phyloP scores from a whole-genome alignment of 53 echinoderm and acorn worm genomes.

The Luidia sarsii region DNA sequence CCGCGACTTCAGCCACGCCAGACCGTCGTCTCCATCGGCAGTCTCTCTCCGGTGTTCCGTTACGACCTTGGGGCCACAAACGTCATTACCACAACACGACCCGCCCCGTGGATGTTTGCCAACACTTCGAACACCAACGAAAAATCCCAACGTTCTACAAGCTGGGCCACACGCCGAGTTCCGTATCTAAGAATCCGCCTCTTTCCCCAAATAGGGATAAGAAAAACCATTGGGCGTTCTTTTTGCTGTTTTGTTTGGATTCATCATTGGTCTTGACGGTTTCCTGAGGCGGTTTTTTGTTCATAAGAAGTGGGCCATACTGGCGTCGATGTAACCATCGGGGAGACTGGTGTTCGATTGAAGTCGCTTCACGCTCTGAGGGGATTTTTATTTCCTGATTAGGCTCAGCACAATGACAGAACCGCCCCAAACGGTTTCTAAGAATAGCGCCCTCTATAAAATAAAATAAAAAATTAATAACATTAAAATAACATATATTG shows the following conservation, averaged over 20 bases:
- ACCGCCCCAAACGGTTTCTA: too few species aligned
- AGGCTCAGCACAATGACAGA: too few species aligned
- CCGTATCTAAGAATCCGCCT: neutral
- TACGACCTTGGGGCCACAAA: neutral
- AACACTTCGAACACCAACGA: conserved; percentile 4
- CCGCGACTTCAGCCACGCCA: too few species aligned
- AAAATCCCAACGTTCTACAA: neutral
- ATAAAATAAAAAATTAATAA: too few species aligned
- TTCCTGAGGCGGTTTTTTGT: conserved; percentile 13
- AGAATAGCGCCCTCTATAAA: too few species aligned
- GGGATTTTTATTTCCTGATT: neutral
- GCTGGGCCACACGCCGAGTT: neutral
- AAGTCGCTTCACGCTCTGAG: neutral
- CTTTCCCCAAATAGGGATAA: neutral
- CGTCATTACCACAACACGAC: conserved; percentile 13
- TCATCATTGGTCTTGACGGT: conserved; percentile 39
- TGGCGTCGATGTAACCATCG: neutral
- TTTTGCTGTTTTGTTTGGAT: conserved; percentile 22
- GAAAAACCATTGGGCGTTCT: too few species aligned
- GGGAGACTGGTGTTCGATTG: neutral
- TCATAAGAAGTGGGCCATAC: neutral
- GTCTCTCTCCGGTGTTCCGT: neutral
- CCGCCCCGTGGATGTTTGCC: conserved; percentile 26
- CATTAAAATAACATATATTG: too few species aligned
- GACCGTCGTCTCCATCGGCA: too few species aligned